Base-by-base conservation (phyloP, 2,797 vertebrate genomes). In the Sandelia bainsii region DNA sequence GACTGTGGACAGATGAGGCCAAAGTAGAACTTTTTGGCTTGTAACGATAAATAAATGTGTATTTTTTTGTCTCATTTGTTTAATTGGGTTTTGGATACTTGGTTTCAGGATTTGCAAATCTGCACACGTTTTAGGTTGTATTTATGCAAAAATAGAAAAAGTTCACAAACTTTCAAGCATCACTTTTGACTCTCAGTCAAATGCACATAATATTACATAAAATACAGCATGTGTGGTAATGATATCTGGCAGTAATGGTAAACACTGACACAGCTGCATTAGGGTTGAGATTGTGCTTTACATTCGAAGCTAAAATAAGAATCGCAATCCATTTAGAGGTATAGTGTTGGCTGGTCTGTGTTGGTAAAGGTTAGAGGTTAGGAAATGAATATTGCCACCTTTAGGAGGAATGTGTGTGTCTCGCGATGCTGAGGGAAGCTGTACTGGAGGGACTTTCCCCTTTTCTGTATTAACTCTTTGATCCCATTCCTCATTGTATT, bases 401-500 rank as follows among this genome's bases (percentile, higher is more conserved):
- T 52, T 44, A 34, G 22, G 22, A 53, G 56, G 27, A 62, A 6
- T n/a, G 34, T 27, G 34, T 27, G 67, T 37, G 42, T 75, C 8
- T 53, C 59, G 52, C 65, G 63, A 62, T 67, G 32, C 73, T 68
- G 63, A 58, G 17, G 20, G 14, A 6, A 75, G 61, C 11, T 14
- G 2, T 22, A 10, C 16, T 27, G 57, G 20, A 27, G 23, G 25
- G 34, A 59, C 50, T 51, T 63, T 48, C 61, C 53, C 66, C 39
- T 48, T 60, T 73, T 29, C 40, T 80, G 29, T 66, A 66, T 82
- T 78, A 72, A 78, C 69, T 75, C 76, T 44, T 84, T 80, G 81
- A 82, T 82, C 64, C 69, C 53, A 34, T 69, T 77, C 53, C 77
- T 89, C 81, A 81, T 74, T 84, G 69, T 67, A 80, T 89, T 87